phyloP scores from a whole-genome alignment of 2,113 vertebrate genomes.

The Hyaena hyaena region DNA sequence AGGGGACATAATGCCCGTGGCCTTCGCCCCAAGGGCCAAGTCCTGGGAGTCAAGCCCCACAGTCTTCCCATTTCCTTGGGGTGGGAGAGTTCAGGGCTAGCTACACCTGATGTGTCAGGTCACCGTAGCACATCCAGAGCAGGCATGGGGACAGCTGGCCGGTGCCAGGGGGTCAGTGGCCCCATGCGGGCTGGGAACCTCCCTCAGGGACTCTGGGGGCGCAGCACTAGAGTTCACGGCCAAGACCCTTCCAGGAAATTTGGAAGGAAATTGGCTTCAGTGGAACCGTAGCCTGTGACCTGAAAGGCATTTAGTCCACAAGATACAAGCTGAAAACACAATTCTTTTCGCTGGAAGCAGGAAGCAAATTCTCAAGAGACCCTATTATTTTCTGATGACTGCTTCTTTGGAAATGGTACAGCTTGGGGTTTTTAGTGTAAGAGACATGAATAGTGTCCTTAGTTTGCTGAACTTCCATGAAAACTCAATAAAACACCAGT shows the following conservation, averaged over 20 bases:
- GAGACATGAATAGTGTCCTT: background rate
- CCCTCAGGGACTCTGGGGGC: background rate
- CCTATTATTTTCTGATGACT: background rate
- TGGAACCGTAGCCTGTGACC: background rate
- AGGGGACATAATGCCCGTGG: accelerated
- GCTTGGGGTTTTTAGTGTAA: background rate
- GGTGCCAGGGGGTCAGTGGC: accelerated
- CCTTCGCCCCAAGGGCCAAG: background rate
- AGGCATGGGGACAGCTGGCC: background rate
- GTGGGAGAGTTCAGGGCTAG: no score
- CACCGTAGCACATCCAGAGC: accelerated
- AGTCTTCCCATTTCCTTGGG: background rate
- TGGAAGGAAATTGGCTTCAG: background rate
- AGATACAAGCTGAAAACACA: background rate
- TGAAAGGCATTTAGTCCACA: background rate
- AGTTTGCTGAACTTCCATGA: background rate
- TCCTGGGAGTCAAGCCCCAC: background rate
- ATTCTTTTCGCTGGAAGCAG: background rate
- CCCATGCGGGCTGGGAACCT: background rate
- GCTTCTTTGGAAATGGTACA: background rate
- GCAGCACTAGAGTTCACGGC: accelerated
- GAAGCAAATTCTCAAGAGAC: background rate
- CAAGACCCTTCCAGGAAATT: background rate
- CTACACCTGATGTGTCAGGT: background rate
- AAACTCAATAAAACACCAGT: background rate